Evolutionary conservation across 2,113 vertebrate species (phyloP), one percentile per base, ranked within the genome.

Genomic region (Ceuthmochares aereus): DNA sequence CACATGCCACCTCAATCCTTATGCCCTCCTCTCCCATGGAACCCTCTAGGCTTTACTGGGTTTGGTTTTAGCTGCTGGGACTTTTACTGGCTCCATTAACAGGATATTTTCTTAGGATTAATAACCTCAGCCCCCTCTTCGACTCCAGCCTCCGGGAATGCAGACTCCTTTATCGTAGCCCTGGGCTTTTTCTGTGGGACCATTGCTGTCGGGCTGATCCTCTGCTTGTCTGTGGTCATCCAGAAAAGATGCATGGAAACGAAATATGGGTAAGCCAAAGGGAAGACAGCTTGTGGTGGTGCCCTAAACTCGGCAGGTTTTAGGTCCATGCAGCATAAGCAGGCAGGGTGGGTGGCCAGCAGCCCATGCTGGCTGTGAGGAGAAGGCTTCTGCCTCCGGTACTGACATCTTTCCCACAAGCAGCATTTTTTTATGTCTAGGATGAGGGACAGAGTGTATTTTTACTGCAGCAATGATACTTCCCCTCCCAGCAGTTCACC

Each of bases 111-210:
- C 67, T 79, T 88, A 98, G 98, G 96, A 40, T 76, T 73, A 52
- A 55, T 95, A 80, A 95, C 97, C 72, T 96, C 97, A 47, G 96
- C 97, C 13, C 98, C 99, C 2, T 98, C 98, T 4, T 98, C 98
- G 13, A 98, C 98, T 77, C 98, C 98, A 27, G 98, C 93, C 29
- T 96, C 98, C 1, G 95, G 94, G 70, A 97, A 84, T 3, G 43
- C 97, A 0, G 97, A 99, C 76, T 97, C 98, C 5, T 95, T 98
- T 34, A 94, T 98, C 4, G 58, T 99, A 30, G 87, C 98, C 45
- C 95, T 99, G 55, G 98, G 98, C 15, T 98, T 99, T 54, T 96
- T 98, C 79, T 98, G 98, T 1, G 97, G 97, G 42, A 51, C 99
- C 9, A 64, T 97, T 36, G 88, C 99, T 0, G 95, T 99, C 0